These are phyloP conservation scores for Aurelia aurita complex sp. Pacific DNA, from an alignment of 30 jellyfish, hydroid and myxozoan genomes.

Conservation along the genomic window DNA sequence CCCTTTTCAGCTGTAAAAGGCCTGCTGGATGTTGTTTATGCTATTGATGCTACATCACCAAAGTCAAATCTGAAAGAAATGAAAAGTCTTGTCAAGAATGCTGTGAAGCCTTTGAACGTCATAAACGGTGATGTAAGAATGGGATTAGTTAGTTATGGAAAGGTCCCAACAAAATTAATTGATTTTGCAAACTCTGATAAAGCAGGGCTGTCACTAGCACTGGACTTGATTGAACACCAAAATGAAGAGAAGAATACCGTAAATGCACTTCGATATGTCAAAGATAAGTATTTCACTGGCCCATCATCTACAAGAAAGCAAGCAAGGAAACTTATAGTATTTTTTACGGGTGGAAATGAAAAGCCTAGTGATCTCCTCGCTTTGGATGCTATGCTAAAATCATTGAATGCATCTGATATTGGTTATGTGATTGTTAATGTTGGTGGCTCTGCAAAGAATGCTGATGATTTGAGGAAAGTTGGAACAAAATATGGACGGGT, in stretches of 20 bases:
- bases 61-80: slow-evolving; percentile 19
- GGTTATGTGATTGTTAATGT: slow-evolving; percentile 22
- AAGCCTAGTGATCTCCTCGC: slow-evolving; percentile 5
- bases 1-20: slow-evolving; percentile 21
- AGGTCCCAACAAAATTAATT: not conserved
- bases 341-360: slow-evolving; percentile 30
- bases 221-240: slow-evolving; percentile 15
- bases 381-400: slow-evolving; percentile 11
- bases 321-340: slow-evolving; percentile 36
- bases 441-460: slow-evolving; percentile 11
- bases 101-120: slow-evolving; percentile 4
- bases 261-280: slow-evolving; percentile 27
- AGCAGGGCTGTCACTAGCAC: slow-evolving; percentile 9
- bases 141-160: slow-evolving; percentile 35
- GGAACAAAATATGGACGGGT: slow-evolving; percentile 39
- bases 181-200: slow-evolving; percentile 14
- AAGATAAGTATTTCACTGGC: slow-evolving; percentile 13
- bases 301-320: not conserved
- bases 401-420: slow-evolving; percentile 34
- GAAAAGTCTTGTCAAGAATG: slow-evolving; percentile 18
- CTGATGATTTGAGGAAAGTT: not conserved
- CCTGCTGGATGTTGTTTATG: slow-evolving; percentile 51
- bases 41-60: slow-evolving; percentile 49
- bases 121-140: slow-evolving; percentile 26
- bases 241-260: slow-evolving; percentile 30